Conservation (phyloP, 2,113 vertebrate species). For the Sitta europaea region DNA sequence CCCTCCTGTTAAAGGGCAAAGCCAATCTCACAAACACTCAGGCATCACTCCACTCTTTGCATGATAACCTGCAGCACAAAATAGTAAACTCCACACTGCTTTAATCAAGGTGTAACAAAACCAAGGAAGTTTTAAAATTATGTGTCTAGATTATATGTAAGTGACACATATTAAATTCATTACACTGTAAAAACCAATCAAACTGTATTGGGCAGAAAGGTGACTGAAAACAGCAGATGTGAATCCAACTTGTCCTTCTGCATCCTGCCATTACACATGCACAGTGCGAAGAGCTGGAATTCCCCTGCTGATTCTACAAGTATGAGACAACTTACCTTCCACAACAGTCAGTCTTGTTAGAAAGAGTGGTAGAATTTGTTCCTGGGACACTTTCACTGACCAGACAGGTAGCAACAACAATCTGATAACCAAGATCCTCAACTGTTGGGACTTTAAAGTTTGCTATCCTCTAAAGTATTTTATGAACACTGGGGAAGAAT, state of each 20-base stretch:
- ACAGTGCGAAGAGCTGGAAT: background rate
- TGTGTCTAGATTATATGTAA: background rate
- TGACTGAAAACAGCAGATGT: background rate
- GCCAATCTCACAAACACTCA: background rate
- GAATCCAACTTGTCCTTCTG: background rate
- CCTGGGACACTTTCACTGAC: background rate
- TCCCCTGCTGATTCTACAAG: background rate
- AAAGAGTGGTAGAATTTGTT: background rate
- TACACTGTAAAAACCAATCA: background rate
- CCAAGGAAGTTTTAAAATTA: background rate
- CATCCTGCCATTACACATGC: rapidly evolving
- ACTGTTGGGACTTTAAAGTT: background rate
- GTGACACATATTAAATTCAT: background rate
- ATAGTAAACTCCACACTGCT: background rate
- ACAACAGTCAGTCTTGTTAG: background rate
- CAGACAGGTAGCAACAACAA: background rate
- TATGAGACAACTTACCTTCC: background rate
- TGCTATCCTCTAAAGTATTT: background rate
- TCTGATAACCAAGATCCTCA: background rate
- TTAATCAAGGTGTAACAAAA: background rate
- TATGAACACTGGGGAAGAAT: background rate
- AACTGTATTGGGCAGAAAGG: background rate
- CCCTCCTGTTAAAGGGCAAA: background rate
- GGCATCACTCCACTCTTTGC: background rate
- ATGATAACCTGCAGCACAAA: background rate